Percentiles rank a stretch among this genome's conserved stretches.
Conservation (phyloP, 2,888 invertebrate genomes). For the Miltochrista miniata region DNA sequence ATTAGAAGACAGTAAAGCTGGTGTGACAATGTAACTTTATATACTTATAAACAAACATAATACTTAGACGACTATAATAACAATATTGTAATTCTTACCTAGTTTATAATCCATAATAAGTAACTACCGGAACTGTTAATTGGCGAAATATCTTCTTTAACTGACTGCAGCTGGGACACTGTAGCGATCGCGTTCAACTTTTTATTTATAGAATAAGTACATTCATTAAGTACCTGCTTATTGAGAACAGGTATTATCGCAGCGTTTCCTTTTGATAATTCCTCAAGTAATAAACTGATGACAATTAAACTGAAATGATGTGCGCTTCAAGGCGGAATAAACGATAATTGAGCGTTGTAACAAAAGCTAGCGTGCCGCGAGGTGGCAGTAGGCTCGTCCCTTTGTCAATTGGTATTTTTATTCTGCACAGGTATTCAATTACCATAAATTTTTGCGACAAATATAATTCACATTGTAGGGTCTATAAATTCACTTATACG, state of each 20-base stretch:
- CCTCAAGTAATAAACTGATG: conserved; percentile 44
- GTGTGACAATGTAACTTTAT: no score
- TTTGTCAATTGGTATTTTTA: not conserved
- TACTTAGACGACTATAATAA: not conserved
- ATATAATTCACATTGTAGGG: not conserved
- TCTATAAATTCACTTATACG: not conserved
- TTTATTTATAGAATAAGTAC: conserved; percentile 1
- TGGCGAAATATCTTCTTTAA: not conserved
- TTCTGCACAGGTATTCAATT: conserved; percentile 1
- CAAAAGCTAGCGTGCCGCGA: not conserved
- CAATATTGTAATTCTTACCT: conserved; percentile 41
- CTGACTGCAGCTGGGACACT: conserved; percentile 20
- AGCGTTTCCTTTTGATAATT: conserved; percentile 57
- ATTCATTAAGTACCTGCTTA: conserved; percentile 36
- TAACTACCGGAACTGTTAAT: not conserved
- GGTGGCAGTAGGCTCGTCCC: not conserved
- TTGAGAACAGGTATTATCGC: conserved; percentile 40
- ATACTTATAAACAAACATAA: no score
- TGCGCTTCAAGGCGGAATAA: not conserved
- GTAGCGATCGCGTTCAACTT: conserved; percentile 14
- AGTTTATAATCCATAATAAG: conserved; percentile 46
- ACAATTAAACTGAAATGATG: conserved; percentile 24
- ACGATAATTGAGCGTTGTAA: not conserved
- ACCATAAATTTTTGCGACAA: not conserved
- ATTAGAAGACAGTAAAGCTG: no score